Evolutionary conservation across 2,113 vertebrate species (phyloP), one percentile per base, ranked within the genome.

Genomic region (Heterochromis multidens): DNA sequence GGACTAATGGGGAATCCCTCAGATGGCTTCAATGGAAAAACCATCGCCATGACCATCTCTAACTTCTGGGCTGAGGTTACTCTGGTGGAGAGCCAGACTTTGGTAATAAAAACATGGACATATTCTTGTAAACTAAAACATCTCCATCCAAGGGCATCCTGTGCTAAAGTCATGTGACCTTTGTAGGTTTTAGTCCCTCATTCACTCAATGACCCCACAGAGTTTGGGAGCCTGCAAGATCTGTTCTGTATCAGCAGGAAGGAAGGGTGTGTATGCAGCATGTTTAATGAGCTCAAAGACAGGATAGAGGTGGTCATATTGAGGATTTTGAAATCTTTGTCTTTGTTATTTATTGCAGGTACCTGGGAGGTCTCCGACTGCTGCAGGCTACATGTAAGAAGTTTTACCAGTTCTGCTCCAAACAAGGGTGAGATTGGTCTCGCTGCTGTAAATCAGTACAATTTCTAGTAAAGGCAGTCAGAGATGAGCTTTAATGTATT

Each of bases 61-160:
- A 97, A 97, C 92, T 97, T 97, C 92, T 97, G 97, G 96, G 97
- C 97, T 0, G 97, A 97, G 80, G 97, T 97, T 76, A 97, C 95
- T 1, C 94, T 97, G 10, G 84, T 94, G 54, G 95, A 97, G 87
- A 97, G 96, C 81, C 94, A 96, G 63, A 93, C 94, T 84, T 84
- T 97, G 95, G 97, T 97, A 95, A 91, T 9, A 17, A 10, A 31
- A 25, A 25, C 1, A 1, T 23, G 13, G 21, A 35, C 25, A 16
- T 23, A 35, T 67, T 74, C 7, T 4, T n/a, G 35, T 29, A 27
- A 65, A 21, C 3, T 61, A 1, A 17, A 74, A 8, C 4, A 2
- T 7, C 0, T 35, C 77, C 10, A 1, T 40, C 1, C 49, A 7
- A 1, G 10, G 5, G 21, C 0, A 2, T 10, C 0, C 17, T 37